A percentile compares a stretch with the other conserved stretches of the same genome.
phyloP scores from a whole-genome alignment of 2,888 invertebrate species.

The Diabrotica balteata region DNA sequence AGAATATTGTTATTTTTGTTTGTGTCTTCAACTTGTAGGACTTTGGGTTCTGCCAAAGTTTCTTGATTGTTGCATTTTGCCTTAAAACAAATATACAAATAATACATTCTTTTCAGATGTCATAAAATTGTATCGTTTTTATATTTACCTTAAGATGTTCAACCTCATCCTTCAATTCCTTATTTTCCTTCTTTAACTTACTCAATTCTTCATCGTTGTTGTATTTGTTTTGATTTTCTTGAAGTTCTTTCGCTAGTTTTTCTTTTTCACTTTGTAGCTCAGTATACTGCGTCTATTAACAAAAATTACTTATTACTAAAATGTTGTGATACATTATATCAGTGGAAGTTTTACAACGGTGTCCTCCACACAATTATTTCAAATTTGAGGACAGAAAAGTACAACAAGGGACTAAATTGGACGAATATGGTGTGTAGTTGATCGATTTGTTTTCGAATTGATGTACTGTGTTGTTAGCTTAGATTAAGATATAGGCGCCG shows the following conservation, averaged over 20 bases:
- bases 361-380: too few species aligned
- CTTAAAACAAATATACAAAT: constrained; percentile 23
- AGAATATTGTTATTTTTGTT: constrained; percentile 32
- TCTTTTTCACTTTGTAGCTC: constrained; percentile 54
- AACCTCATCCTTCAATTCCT: constrained; percentile 50
- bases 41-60: constrained; percentile 36
- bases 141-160: constrained; percentile 45
- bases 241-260: constrained; percentile 51
- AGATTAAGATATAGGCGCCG: too few species aligned
- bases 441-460: too few species aligned
- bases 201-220: constrained; percentile 50
- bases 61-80: constrained; percentile 39
- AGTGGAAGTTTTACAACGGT: too few species aligned
- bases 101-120: too few species aligned
- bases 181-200: constrained; percentile 50
- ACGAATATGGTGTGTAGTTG: too few species aligned
- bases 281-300: constrained; percentile 53
- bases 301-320: too few species aligned
- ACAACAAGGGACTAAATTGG: too few species aligned
- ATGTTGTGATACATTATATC: neutral
- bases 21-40: neutral
- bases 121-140: too few species aligned
- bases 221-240: constrained; percentile 46
- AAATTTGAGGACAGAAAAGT: too few species aligned
- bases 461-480: too few species aligned